phyloP scores from a whole-genome alignment of 2,797 vertebrate species.

The Hafferia zeledoni region DNA sequence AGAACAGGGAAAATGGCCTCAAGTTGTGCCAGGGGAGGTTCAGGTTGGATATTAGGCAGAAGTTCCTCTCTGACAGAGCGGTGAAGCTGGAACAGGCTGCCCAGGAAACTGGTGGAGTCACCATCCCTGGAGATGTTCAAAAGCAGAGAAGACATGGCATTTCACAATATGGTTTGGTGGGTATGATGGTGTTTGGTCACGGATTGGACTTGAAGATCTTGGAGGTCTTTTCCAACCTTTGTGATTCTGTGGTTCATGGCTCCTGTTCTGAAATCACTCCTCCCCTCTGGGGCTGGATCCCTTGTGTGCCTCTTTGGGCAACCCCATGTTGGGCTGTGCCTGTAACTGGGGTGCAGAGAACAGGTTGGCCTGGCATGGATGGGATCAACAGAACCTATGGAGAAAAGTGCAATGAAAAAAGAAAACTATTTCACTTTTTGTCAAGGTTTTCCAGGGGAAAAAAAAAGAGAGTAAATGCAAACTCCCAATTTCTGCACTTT shows the following conservation, averaged over 20 bases:
- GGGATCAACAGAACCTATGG: not conserved
- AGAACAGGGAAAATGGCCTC: not conserved
- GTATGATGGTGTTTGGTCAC: not conserved
- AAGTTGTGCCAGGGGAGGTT: not conserved
- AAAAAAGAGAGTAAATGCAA: not conserved
- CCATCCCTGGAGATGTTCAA: not conserved
- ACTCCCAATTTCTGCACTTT: not conserved
- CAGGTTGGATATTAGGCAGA: not conserved
- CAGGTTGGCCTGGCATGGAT: not conserved
- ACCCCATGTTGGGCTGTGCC: accelerated
- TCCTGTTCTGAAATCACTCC: accelerated
- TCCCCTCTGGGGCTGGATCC: accelerated
- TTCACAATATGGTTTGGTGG: accelerated
- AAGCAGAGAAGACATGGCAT: not conserved
- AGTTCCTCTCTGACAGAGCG: not conserved
- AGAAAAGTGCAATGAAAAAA: not conserved
- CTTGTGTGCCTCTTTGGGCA: not conserved
- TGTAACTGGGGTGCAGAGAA: not conserved
- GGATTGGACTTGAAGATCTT: not conserved
- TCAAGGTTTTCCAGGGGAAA: not conserved
- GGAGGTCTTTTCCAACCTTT: not conserved
- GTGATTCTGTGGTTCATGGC: not conserved
- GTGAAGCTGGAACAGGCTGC: not conserved
- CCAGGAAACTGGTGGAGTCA: no score
- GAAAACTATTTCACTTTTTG: not conserved